Evolutionary conservation across 2,113 vertebrate species (phyloP).

Genomic region (Piaya cayana): DNA sequence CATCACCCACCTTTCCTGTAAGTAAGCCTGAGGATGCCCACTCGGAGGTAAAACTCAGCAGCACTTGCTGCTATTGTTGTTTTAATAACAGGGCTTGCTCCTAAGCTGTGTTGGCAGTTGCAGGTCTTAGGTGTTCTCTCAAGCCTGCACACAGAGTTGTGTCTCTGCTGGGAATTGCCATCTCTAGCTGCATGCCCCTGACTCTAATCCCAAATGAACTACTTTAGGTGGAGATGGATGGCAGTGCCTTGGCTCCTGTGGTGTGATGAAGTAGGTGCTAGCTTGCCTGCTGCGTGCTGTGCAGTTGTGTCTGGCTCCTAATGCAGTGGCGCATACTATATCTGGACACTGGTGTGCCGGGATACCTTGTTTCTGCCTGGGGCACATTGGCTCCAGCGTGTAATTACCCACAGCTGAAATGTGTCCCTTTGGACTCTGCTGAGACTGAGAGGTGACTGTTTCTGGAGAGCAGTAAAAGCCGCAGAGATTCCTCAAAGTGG

Average conservation of each 20-base stretch:
- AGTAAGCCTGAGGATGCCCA: not conserved
- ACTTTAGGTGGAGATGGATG: rapidly evolving
- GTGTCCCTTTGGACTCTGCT: not conserved
- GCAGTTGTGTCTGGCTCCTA: not conserved
- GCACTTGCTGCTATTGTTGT: not conserved
- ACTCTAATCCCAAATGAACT: rapidly evolving
- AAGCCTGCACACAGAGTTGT: rapidly evolving
- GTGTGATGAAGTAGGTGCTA: not conserved
- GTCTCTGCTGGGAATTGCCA: not conserved
- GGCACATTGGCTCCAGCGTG: rapidly evolving
- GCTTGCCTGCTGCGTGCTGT: not conserved
- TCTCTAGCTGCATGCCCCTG: not conserved
- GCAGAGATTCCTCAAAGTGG: not conserved
- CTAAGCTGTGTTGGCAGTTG: not conserved
- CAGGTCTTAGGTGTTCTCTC: not conserved
- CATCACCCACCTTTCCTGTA: not conserved
- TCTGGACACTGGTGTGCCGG: rapidly evolving
- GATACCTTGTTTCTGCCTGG: not conserved
- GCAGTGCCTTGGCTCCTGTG: rapidly evolving
- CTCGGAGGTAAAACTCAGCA: not conserved
- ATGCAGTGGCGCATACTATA: rapidly evolving
- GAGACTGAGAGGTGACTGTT: not conserved
- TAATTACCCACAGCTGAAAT: not conserved
- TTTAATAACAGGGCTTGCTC: not conserved
- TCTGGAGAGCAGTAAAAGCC: not conserved